A percentile compares a stretch with the other conserved stretches of the same genome.
Evolutionary conservation across 2,113 vertebrate species (phyloP).

Genomic region (Leucoraja erinaceus): DNA sequence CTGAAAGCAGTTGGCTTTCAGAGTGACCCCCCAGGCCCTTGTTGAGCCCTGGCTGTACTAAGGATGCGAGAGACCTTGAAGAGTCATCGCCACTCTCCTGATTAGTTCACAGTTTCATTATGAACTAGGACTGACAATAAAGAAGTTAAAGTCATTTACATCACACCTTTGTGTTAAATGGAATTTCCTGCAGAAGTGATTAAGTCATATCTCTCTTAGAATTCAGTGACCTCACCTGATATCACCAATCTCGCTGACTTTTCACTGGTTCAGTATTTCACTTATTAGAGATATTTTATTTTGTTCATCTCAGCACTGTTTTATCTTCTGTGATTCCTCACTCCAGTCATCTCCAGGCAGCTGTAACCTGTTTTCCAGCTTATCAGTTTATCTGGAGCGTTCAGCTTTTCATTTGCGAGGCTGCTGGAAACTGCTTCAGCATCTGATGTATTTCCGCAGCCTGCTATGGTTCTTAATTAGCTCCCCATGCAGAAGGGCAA

Average conservation of each 20-base stretch:
- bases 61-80: not conserved
- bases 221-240: not conserved
- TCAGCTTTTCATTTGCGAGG: not conserved
- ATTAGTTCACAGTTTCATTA: not conserved
- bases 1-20: too few relatives aligned
- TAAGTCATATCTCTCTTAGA: not conserved
- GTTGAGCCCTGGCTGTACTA: not conserved
- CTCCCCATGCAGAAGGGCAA: not conserved
- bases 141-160: not conserved
- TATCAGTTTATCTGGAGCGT: slow-evolving; percentile 8
- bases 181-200: not conserved
- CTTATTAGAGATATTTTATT: not conserved
- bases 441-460: not conserved
- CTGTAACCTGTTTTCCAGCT: not conserved
- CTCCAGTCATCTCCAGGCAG: not conserved
- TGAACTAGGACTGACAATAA: not conserved
- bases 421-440: not conserved
- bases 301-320: slow-evolving; percentile 8
- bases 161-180: not conserved
- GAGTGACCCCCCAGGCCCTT: too few relatives aligned
- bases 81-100: not conserved
- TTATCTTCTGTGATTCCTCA: not conserved
- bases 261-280: not conserved
- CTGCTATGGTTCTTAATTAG: not conserved
- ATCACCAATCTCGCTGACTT: not conserved